phyloP scores from a whole-genome alignment of 2,113 vertebrate genomes.

The Nothocercus julius region DNA sequence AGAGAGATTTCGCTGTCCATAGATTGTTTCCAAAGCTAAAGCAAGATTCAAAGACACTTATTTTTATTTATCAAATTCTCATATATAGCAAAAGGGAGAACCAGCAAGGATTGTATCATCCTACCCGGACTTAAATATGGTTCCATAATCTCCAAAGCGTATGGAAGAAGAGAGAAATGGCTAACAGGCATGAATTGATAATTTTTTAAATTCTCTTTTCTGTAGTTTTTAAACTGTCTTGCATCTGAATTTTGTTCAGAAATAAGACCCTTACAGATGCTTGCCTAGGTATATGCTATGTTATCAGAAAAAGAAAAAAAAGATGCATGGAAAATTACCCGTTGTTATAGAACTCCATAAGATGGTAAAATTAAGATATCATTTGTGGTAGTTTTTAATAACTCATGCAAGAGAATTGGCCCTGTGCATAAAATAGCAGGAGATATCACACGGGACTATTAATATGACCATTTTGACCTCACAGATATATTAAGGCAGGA shows the following conservation, averaged over 20 bases:
- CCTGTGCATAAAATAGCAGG: neutral
- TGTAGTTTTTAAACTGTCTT: neutral
- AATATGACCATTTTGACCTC: constrained; percentile 39
- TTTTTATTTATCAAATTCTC: neutral
- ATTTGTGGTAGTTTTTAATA: neutral
- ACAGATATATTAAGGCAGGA: constrained; percentile 30
- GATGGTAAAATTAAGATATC: neutral
- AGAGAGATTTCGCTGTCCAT: neutral
- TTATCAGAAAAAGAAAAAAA: neutral
- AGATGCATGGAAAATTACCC: neutral
- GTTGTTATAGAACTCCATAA: neutral
- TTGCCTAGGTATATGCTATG: neutral
- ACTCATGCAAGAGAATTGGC: neutral
- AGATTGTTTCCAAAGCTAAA: neutral
- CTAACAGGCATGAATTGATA: neutral
- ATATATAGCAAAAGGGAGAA: neutral
- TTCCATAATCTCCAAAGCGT: neutral
- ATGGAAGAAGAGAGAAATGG: neutral
- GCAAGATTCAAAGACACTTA: neutral
- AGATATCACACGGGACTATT: neutral
- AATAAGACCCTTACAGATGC: neutral
- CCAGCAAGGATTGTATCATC: neutral
- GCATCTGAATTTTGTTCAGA: neutral
- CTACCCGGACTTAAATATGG: neutral
- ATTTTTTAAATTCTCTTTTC: neutral